phyloP scores from a whole-genome alignment of 2,888 invertebrate species.

The Erynnis tages region DNA sequence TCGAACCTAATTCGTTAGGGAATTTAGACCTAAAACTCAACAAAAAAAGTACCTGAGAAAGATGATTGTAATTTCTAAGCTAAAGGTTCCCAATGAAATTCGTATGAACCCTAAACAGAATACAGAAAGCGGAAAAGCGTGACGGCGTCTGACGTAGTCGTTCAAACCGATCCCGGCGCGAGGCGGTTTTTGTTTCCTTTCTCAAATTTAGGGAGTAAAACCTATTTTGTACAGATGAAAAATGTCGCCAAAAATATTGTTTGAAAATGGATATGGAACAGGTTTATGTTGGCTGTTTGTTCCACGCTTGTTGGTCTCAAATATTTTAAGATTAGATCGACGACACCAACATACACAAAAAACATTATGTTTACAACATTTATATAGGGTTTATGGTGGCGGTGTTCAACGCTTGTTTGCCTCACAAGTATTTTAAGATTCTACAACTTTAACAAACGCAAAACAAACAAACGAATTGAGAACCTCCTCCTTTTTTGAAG shows the following conservation, averaged over 20 bases:
- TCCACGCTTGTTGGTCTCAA: constrained; percentile 1
- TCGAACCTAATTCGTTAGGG: no score
- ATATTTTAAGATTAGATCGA: no score
- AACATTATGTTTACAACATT: no score
- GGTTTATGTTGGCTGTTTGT: not conserved
- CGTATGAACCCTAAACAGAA: no score
- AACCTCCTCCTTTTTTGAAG: no score
- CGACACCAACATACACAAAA: no score
- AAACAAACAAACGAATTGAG: no score
- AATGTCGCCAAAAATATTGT: constrained; percentile 18
- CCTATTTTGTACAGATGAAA: constrained; percentile 31
- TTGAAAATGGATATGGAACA: not conserved
- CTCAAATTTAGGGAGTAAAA: constrained; percentile 35
- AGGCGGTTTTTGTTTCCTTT: constrained; percentile 49
- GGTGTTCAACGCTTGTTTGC: not conserved
- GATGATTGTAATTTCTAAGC: no score
- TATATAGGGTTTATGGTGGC: constrained; percentile 2
- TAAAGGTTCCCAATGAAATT: no score
- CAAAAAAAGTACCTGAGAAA: no score
- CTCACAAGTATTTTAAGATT: constrained; percentile 8
- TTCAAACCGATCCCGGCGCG: constrained; percentile 30
- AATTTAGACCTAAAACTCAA: no score
- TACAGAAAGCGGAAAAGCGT: constrained; percentile 45
- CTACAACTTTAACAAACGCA: no score
- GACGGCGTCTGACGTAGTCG: constrained; percentile 42